phyloP scores from a whole-genome alignment of 1,140 invertebrate species.

The Drosophila jambulina region DNA sequence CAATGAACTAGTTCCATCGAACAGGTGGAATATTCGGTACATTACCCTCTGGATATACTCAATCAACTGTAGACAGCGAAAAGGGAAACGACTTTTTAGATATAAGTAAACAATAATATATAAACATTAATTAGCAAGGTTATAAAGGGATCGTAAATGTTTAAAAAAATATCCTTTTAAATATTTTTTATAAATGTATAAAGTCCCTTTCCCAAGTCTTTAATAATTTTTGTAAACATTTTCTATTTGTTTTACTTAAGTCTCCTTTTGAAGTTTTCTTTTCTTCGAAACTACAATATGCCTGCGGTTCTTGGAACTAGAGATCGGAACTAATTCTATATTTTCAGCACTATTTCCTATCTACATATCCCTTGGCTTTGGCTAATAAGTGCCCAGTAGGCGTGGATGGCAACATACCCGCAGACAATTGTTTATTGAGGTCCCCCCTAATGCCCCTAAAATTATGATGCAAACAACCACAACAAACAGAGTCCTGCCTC shows the following conservation, averaged over 20 bases:
- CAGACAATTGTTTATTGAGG: slow-evolving; percentile 51
- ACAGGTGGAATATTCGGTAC: not conserved
- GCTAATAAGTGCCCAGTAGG: slow-evolving; percentile 49
- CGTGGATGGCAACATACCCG: slow-evolving; percentile 10
- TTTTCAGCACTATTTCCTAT: slow-evolving; percentile 10
- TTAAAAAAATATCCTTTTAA: no score
- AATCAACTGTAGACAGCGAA: not conserved
- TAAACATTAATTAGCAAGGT: no score
- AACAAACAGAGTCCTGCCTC: slow-evolving; percentile 42
- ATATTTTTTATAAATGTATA: no score
- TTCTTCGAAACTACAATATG: not conserved
- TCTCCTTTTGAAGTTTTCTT: not conserved
- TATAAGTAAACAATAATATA: not conserved
- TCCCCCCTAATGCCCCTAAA: slow-evolving; percentile 18
- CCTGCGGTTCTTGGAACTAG: not conserved
- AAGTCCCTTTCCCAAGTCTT: no score
- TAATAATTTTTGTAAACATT: no score
- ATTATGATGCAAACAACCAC: slow-evolving; percentile 77
- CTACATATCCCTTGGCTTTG: slow-evolving; percentile 35
- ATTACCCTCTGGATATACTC: not conserved
- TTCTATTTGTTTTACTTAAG: no score
- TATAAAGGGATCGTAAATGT: no score
- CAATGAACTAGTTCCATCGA: slow-evolving; percentile 28
- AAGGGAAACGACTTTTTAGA: not conserved
- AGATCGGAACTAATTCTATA: not conserved